Evolutionary conservation across 2,888 invertebrate genomes (phyloP), one percentile per base, ranked within the genome.

Genomic region (Lasioglossum pauxillum): DNA sequence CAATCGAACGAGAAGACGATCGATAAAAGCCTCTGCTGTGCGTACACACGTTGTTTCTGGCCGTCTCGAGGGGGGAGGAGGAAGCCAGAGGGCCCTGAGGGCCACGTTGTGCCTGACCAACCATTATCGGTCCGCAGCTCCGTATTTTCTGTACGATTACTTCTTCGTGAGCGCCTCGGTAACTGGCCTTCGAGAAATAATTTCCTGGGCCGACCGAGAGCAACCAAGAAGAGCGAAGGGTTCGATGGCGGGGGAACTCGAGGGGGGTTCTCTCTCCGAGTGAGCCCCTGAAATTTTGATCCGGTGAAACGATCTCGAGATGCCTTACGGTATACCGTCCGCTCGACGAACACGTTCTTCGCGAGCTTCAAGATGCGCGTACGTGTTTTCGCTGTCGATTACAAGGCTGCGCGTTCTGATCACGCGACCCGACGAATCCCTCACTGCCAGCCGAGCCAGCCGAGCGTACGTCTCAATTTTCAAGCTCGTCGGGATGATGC

Each of bases 141-240:
- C 81, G 89, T 90, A 90, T 90, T 90, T 90, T 90, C 90, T 87
- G 83, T 87, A 83, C 90, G 90, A 90, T 90, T 90, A 90, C 89
- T 90, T 90, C 87, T 90, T 90, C 90, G 90, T 88, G 88, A 90
- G 90, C 90, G 85, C 90, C 89, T 82, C 75, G 85, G 88, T 88
- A 90, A 88, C 86, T 90, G 90, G 84, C 83, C 83, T 81, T 83
- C 78, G 90, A 89, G 90, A 90, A 90, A 90, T 90, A 90, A 90
- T 90, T 90, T 90, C 85, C 89, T 89, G 82, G 82, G 76, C 82
- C 75, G 75, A 64, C 14, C 19, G 10, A 53, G 46, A 46, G 44
- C 12, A 31, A 14, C 27, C 12, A 14, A 35, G 46, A 46, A 23
- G 44, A 27, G 14, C 27, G 27, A 53, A 8, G 5, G 53, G 53